phyloP scores from a whole-genome alignment of 2,888 invertebrate species.

The Bombylius discolor region DNA sequence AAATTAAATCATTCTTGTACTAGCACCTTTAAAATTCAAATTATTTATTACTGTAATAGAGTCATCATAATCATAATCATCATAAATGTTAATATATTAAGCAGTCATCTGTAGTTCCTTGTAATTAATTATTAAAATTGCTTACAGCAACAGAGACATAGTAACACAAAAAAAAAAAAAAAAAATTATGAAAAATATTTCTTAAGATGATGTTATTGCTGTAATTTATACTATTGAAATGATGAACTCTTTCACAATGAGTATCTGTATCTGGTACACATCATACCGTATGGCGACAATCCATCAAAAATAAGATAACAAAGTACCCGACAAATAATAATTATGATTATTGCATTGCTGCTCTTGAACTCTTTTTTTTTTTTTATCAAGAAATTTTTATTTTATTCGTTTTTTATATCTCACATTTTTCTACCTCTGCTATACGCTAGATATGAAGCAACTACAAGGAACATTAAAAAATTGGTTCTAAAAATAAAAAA shows the following conservation, averaged over 20 bases:
- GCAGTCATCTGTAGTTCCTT: slow-evolving; percentile 12
- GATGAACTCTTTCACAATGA: too few species aligned
- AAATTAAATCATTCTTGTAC: too few species aligned
- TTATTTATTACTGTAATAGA: slow-evolving; percentile 12
- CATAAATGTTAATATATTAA: neutral
- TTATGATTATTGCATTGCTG: neutral
- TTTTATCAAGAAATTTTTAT: neutral
- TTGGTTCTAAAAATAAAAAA: too few species aligned
- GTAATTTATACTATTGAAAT: too few species aligned
- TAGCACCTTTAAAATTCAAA: neutral
- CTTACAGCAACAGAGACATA: neutral
- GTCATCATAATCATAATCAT: slow-evolving; percentile 12
- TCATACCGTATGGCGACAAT: neutral
- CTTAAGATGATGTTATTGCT: too few species aligned
- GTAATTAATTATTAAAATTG: slow-evolving; percentile 9
- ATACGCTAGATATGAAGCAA: too few species aligned
- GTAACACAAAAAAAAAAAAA: too few species aligned
- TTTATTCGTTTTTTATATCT: neutral
- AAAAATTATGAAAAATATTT: too few species aligned
- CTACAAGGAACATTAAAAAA: too few species aligned
- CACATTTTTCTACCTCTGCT: too few species aligned
- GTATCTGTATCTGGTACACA: too few species aligned
- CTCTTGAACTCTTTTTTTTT: neutral
- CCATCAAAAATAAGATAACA: neutral
- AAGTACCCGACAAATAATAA: neutral